These are phyloP conservation scores for Brotula barbata DNA, from an alignment of 2,797 vertebrate genomes.

Conservation along the genomic window DNA sequence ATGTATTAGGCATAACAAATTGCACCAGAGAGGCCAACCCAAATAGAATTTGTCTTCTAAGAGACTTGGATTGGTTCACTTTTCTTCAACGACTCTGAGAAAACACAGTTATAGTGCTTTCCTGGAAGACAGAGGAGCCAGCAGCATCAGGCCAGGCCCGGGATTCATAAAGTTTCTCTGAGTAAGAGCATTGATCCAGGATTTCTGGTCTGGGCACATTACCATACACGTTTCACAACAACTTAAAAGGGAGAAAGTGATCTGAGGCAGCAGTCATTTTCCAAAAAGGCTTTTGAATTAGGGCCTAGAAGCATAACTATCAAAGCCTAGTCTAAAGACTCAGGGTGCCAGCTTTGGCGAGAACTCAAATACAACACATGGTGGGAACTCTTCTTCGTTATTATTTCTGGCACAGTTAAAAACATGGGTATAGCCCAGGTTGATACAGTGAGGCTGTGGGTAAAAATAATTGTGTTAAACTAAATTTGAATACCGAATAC, in stretches of 20 bases:
- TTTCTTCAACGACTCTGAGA: slow-evolving; percentile 66
- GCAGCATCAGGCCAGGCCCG: slow-evolving; percentile 41
- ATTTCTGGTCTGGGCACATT: slow-evolving; percentile 46
- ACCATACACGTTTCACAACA: slow-evolving; percentile 57
- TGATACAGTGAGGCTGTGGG: slow-evolving; percentile 17
- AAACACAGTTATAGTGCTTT: slow-evolving; percentile 64
- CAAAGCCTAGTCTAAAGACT: slow-evolving; percentile 36
- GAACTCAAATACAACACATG: slow-evolving; percentile 49
- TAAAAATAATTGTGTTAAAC: slow-evolving; percentile 25
- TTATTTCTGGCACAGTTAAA: slow-evolving; percentile 31
- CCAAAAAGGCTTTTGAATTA: slow-evolving; percentile 49
- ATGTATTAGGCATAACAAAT: slow-evolving; percentile 70
- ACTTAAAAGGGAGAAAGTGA: slow-evolving; percentile 52
- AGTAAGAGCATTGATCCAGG: slow-evolving; percentile 51
- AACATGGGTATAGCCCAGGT: slow-evolving; percentile 9
- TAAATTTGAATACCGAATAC: background rate
- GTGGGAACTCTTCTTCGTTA: slow-evolving; percentile 30
- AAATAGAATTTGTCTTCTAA: slow-evolving; percentile 63
- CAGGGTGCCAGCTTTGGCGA: slow-evolving; percentile 58
- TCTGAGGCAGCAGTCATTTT: slow-evolving; percentile 49
- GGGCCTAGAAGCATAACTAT: slow-evolving; percentile 54
- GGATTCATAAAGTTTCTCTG: slow-evolving; percentile 54
- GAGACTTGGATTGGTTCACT: slow-evolving; percentile 53
- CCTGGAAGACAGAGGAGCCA: slow-evolving; percentile 63
- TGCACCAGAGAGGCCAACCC: slow-evolving; percentile 63